Percentiles rank a stretch among this genome's conserved stretches.
Evolutionary conservation across 2,797 vertebrate species (phyloP).

Genomic region (Octomys mimax): DNA sequence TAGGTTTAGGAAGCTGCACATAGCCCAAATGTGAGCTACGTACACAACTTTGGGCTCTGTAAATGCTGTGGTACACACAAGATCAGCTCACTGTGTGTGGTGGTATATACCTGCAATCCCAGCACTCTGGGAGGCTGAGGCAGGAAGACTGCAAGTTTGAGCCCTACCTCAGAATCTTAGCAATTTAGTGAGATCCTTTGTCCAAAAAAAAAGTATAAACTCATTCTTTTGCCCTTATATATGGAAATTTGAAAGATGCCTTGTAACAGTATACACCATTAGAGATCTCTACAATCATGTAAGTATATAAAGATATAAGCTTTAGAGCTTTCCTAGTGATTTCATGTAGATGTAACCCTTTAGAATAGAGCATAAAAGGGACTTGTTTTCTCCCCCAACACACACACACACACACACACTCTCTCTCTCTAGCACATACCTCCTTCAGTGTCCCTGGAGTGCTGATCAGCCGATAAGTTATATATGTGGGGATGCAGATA

Average conservation of each 20-base stretch:
- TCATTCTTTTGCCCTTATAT: neutral
- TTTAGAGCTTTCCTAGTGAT: neutral
- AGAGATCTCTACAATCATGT: neutral
- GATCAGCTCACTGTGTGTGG: neutral
- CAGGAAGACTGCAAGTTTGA: neutral
- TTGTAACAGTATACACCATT: neutral
- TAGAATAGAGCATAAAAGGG: constrained; percentile 11
- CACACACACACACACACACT: neutral
- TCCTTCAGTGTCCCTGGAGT: constrained; percentile 97
- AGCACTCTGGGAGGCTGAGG: neutral
- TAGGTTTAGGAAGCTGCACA: neutral
- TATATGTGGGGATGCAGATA: constrained; percentile 96
- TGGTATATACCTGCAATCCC: neutral
- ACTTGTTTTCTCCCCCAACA: neutral
- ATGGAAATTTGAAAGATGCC: neutral
- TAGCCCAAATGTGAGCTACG: neutral
- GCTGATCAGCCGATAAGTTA: constrained; percentile 93
- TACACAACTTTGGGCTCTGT: neutral
- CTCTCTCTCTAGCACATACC: constrained; percentile 89
- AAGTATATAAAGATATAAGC: neutral
- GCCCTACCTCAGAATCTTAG: neutral
- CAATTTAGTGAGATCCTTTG: neutral
- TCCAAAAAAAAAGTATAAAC: neutral
- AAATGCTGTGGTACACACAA: neutral
- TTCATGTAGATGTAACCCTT: constrained; percentile 6